Evolutionary conservation across 2,797 vertebrate genomes (phyloP).

Genomic region (Gymnothorax reevesii): DNA sequence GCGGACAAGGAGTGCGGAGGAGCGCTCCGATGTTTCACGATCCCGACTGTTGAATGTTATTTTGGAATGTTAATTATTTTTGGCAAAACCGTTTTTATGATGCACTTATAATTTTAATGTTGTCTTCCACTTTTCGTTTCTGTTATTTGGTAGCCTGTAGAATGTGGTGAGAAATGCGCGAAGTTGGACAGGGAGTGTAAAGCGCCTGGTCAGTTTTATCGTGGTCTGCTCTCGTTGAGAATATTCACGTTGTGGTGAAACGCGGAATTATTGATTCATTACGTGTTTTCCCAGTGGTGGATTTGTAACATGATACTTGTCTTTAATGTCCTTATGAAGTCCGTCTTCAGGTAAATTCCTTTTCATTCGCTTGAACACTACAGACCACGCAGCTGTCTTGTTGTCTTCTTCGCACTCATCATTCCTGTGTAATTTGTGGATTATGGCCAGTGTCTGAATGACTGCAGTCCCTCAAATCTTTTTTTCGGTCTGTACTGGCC

Average conservation of each 20-base stretch:
- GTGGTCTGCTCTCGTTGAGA: no score
- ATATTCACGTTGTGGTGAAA: background rate
- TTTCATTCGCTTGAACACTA: constrained; percentile 46
- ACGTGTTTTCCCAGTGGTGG: background rate
- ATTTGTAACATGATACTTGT: background rate
- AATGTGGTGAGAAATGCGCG: background rate
- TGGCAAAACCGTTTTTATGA: background rate
- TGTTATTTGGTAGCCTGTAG: background rate
- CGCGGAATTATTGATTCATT: background rate
- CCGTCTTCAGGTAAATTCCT: background rate
- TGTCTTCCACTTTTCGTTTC: background rate
- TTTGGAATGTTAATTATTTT: background rate
- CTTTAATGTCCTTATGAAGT: background rate
- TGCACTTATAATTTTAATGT: background rate
- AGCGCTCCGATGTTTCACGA: background rate
- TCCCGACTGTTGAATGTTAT: background rate
- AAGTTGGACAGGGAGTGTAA: background rate
- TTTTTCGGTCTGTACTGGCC: background rate
- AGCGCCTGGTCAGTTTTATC: background rate
- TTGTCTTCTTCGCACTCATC: background rate
- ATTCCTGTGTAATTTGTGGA: background rate
- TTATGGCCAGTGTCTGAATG: constrained; percentile 47
- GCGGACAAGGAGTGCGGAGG: background rate
- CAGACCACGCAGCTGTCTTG: constrained; percentile 61
- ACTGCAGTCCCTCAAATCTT: constrained; percentile 27